Percentiles rank a stretch among this genome's conserved stretches.
Evolutionary conservation across 2,113 vertebrate genomes (phyloP).

Genomic region (Phalacrocorax carbo): DNA sequence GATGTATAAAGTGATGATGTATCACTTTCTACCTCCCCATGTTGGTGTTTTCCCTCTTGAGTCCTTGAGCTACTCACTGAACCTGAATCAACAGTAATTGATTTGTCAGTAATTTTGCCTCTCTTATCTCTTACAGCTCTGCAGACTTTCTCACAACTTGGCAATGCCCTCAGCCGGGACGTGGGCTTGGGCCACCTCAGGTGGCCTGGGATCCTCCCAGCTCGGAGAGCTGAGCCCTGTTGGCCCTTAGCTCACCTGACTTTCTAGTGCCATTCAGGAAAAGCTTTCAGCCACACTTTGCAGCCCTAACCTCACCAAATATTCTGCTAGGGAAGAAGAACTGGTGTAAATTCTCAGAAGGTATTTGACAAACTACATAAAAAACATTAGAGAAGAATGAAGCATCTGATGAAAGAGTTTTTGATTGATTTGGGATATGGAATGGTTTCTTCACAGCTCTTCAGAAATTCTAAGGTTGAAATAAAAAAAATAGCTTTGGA

Average conservation of each 20-base stretch:
- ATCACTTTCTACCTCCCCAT: not conserved
- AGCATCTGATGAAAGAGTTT: not conserved
- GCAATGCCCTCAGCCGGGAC: not conserved
- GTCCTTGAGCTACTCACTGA: not conserved
- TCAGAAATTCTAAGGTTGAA: not conserved
- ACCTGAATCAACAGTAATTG: not conserved
- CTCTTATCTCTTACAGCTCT: not conserved
- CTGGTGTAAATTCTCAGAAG: not conserved
- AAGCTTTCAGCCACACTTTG: not conserved
- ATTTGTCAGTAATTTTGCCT: not conserved
- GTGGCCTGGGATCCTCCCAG: not conserved
- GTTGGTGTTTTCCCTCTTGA: not conserved
- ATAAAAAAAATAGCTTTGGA: not conserved
- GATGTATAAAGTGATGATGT: accelerated
- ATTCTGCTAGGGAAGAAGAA: not conserved
- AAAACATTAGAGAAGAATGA: not conserved
- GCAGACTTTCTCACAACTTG: not conserved
- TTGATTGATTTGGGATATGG: not conserved
- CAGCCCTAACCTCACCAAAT: not conserved
- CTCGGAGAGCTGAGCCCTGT: not conserved
- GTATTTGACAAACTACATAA: not conserved
- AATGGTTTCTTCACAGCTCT: not conserved
- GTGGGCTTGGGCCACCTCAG: accelerated
- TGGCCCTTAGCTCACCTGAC: not conserved
- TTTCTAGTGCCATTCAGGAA: not conserved